Percentiles rank a stretch among this genome's conserved stretches.
These are phyloP conservation scores for Epinephelus awoara DNA, from an alignment of 2,797 vertebrate genomes.

Conservation along the genomic window DNA sequence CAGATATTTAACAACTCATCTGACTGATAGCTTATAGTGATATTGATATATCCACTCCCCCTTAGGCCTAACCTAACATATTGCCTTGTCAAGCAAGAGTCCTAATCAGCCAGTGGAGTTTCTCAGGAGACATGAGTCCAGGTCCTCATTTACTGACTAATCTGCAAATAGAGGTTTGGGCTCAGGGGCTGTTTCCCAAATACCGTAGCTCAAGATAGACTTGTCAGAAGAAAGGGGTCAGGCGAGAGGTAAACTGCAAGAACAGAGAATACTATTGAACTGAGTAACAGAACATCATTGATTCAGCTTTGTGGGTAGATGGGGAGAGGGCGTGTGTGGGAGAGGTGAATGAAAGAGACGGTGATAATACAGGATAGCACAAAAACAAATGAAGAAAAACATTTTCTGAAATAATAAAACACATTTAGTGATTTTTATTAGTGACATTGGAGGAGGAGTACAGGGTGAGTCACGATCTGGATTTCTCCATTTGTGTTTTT, in stretches of 20 bases:
- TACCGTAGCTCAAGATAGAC: not conserved
- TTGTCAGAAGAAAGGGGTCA: not conserved
- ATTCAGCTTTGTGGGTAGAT: constrained; percentile 6
- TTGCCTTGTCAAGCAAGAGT: not conserved
- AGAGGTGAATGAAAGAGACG: constrained; percentile 15
- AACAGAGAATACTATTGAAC: not conserved
- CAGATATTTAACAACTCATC: no score
- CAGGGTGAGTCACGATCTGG: constrained; percentile 20
- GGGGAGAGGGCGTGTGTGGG: constrained; percentile 11
- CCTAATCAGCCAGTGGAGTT: not conserved
- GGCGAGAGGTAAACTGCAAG: not conserved
- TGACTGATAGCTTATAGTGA: no score
- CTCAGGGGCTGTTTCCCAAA: not conserved
- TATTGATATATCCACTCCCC: no score
- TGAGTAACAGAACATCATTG: not conserved
- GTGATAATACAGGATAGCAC: constrained; percentile 2
- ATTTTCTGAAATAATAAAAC: constrained; percentile 15
- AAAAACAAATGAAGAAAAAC: not conserved
- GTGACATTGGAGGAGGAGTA: constrained; percentile 10
- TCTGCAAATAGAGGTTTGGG: not conserved
- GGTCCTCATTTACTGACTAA: not conserved
- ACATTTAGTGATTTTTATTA: not conserved
- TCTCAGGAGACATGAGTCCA: not conserved
- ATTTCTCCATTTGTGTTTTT: not conserved
- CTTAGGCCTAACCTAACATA: not conserved